phyloP scores from a whole-genome alignment of 2,888 invertebrate genomes.

The Nebria brevicollis region DNA sequence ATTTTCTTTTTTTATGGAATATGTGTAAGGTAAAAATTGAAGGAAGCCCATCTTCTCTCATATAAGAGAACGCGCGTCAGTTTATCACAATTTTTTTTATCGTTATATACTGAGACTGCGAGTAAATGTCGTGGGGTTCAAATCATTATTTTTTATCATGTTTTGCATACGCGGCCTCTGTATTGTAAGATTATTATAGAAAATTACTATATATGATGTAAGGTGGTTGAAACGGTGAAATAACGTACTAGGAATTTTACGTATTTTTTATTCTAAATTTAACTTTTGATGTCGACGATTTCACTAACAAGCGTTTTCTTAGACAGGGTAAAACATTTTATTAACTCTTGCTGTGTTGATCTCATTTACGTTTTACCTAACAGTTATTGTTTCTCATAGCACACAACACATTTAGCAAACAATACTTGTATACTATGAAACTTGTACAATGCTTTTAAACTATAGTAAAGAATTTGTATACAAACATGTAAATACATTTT shows the following conservation, averaged over 20 bases:
- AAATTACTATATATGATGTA: not conserved
- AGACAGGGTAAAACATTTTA: not conserved
- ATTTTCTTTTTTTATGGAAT: constrained; percentile 20
- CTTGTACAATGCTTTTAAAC: too few species aligned
- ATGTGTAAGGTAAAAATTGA: constrained; percentile 6
- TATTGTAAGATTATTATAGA: not conserved
- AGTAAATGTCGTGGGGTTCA: not conserved
- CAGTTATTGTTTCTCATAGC: too few species aligned
- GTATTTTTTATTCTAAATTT: not conserved
- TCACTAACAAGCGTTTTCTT: not conserved
- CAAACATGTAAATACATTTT: too few species aligned
- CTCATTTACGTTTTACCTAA: not conserved
- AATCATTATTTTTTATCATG: not conserved
- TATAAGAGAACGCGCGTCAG: not conserved
- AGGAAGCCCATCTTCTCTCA: not conserved
- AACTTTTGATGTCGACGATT: not conserved
- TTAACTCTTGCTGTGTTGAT: not conserved
- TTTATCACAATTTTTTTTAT: constrained; percentile 31
- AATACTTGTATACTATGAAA: too few species aligned
- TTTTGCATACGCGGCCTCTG: constrained; percentile 1
- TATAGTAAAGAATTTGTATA: too few species aligned
- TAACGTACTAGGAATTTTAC: not conserved
- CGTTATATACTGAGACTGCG: constrained; percentile 14
- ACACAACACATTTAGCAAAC: too few species aligned
- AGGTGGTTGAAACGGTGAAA: not conserved